These are phyloP conservation scores for Oryctes rhinoceros DNA, from an alignment of 1,140 invertebrate species.

Conservation along the genomic window DNA sequence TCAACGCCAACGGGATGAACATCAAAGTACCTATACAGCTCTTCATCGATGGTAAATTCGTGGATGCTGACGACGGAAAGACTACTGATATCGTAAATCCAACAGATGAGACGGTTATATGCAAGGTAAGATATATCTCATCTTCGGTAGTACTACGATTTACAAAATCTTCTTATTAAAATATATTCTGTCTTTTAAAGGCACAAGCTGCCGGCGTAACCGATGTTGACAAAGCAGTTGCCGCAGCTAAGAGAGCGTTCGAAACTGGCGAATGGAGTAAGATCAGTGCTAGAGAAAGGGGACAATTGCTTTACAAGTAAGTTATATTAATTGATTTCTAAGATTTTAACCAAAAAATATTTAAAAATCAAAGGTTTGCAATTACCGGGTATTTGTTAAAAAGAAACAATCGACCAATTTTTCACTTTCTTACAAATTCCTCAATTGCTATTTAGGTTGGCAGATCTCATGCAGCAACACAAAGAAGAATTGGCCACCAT, in stretches of 20 bases:
- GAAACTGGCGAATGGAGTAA: constrained; percentile 89
- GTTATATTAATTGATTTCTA: constrained; percentile 1
- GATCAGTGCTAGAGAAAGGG: constrained; percentile 84
- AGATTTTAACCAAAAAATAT: too few species aligned
- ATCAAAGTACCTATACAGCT: constrained; percentile 87
- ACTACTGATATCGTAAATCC: constrained; percentile 83
- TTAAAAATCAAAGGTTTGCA: too few species aligned
- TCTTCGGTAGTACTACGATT: too few species aligned
- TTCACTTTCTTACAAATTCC: too few species aligned
- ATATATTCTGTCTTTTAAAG: constrained; percentile 49
- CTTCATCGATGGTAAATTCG: constrained; percentile 92
- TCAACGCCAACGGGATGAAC: constrained; percentile 84
- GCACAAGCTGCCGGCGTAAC: constrained; percentile 78
- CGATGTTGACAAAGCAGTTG: constrained; percentile 89
- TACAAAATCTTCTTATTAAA: background rate
- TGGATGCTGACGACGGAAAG: constrained; percentile 76
- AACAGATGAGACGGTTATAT: constrained; percentile 83
- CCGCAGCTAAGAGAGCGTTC: constrained; percentile 86
- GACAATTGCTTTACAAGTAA: constrained; percentile 76
- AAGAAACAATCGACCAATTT: too few species aligned
- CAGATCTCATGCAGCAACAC: constrained; percentile 92
- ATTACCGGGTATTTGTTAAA: too few species aligned
- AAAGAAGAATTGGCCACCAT: constrained; percentile 94
- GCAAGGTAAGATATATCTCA: constrained; percentile 64
- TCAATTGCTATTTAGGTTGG: too few species aligned